Base-by-base conservation (phyloP, 2,888 invertebrate genomes). In the Bruchidius siliquastri region DNA sequence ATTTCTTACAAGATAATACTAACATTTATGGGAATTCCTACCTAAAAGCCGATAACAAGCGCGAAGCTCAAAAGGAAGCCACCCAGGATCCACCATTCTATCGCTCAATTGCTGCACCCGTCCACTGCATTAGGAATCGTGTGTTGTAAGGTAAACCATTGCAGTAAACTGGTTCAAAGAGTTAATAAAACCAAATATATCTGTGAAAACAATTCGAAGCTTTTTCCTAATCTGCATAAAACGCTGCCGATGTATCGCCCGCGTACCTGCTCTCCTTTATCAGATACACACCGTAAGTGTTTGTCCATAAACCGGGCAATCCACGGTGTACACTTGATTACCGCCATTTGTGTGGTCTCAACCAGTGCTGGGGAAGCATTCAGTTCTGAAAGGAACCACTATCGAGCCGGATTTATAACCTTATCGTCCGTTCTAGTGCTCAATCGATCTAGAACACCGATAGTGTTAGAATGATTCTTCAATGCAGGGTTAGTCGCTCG, bases 261-360 rank as follows among this genome's bases (percentile, higher is more conserved):
- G 72, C 74, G 75, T 74, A 71, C 70, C 72, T 30, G 69, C 20
- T 66, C 22, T 68, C 73, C 49, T 49, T 76, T 76, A 79, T 79
- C 77, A 75, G 77, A 77, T 76, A 75, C 72, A 76, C 77, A 76
- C 72, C 73, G 75, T 72, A 70, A 71, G 74, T 77, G 74, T 76
- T 75, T 71, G 76, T 49, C 70, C 74, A 77, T 77, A 77, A 78
- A 77, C 71, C 74, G 77, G 73, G 72, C 77, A 75, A 74, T 79
- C 76, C 77, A 78, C 75, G 75, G 72, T 77, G 76, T 71, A 72
- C 72, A 73, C 75, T 49, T 77, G 78, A 77, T 77, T 77, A 77
- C 72, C 69, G 72, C 71, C 76, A 70, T 77, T 74, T 77, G 79
- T 78, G 77, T 78, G 77, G 77, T 78, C 77, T 74, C 71, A 74